Evolutionary conservation across 2,888 invertebrate genomes (phyloP).

Genomic region (Polyommatus iphigenia): DNA sequence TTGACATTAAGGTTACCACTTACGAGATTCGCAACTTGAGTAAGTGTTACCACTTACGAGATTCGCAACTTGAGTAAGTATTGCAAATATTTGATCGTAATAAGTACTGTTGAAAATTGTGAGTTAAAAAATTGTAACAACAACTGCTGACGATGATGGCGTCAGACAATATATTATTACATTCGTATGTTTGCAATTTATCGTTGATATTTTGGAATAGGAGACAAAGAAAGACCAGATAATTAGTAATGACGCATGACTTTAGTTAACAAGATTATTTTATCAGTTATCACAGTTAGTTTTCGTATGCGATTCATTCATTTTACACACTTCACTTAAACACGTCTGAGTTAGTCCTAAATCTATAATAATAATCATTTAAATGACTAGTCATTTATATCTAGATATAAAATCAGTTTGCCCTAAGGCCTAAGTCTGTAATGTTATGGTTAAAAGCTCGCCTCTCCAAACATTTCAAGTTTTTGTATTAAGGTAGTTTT

Average conservation of each 20-base stretch:
- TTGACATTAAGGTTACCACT: not conserved
- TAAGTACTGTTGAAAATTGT: not conserved
- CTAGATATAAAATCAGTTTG: not conserved
- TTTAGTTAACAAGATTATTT: not conserved
- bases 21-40: too few relatives aligned
- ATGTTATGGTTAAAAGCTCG: not conserved
- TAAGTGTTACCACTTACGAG: too few relatives aligned
- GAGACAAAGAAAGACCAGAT: not conserved
- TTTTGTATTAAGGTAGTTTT: too few relatives aligned
- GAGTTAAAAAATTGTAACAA: not conserved
- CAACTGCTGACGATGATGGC: not conserved
- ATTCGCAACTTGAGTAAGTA: not conserved
- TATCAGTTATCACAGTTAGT: not conserved
- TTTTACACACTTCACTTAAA: not conserved
- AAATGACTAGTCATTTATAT: too few relatives aligned
- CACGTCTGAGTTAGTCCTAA: not conserved
- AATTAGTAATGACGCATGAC: not conserved
- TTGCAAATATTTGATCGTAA: slow-evolving; percentile 11
- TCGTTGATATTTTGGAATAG: not conserved
- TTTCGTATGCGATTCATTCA: not conserved
- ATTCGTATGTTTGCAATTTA: slow-evolving; percentile 15
- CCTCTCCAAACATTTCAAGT: not conserved
- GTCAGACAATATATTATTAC: not conserved
- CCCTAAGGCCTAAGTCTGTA: too few relatives aligned
- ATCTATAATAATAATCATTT: not conserved